Percentiles rank a stretch among this genome's conserved stretches.
These are phyloP conservation scores for Oscheius sp. DNA, from an alignment of 2,888 invertebrate genomes.

Conservation along the genomic window DNA sequence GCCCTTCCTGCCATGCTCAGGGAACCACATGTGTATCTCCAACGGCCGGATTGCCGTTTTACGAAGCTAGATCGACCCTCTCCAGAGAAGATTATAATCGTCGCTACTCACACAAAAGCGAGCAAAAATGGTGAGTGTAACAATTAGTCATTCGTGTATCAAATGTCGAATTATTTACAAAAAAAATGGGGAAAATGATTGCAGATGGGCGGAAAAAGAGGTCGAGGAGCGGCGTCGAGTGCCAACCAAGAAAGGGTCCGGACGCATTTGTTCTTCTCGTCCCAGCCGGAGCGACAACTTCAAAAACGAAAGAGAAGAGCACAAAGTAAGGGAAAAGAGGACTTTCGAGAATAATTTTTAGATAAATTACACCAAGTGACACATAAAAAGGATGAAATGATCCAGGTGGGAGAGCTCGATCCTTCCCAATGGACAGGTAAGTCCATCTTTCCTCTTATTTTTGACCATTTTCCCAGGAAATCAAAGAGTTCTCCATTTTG, in stretches of 20 bases:
- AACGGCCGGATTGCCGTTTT: constrained; percentile 11
- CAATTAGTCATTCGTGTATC: background rate
- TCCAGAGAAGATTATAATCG: background rate
- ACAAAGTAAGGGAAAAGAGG: constrained; percentile 59
- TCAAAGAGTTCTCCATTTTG: constrained; percentile 72
- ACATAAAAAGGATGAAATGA: constrained; percentile 73
- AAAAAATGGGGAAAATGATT: background rate
- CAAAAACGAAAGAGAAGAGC: constrained; percentile 69
- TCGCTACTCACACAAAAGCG: background rate
- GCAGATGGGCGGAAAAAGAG: constrained; percentile 58
- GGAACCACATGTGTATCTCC: constrained; percentile 33
- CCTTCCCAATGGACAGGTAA: constrained; percentile 71
- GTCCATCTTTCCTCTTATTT: background rate
- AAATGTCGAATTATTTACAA: background rate
- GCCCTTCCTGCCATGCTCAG: constrained; percentile 24
- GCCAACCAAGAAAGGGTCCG: constrained; percentile 67
- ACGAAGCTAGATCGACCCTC: constrained; percentile 5
- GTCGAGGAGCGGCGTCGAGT: constrained; percentile 50
- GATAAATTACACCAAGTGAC: constrained; percentile 69
- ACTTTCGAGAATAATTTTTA: constrained; percentile 39
- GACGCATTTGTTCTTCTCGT: constrained; percentile 70
- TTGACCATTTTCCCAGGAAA: constrained; percentile 55
- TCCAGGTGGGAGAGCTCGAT: constrained; percentile 70
- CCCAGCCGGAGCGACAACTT: constrained; percentile 64
- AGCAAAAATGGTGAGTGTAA: constrained; percentile 10